These are phyloP conservation scores for Eonycteris spelaea DNA, from an alignment of 2,113 vertebrate species.

Conservation along the genomic window DNA sequence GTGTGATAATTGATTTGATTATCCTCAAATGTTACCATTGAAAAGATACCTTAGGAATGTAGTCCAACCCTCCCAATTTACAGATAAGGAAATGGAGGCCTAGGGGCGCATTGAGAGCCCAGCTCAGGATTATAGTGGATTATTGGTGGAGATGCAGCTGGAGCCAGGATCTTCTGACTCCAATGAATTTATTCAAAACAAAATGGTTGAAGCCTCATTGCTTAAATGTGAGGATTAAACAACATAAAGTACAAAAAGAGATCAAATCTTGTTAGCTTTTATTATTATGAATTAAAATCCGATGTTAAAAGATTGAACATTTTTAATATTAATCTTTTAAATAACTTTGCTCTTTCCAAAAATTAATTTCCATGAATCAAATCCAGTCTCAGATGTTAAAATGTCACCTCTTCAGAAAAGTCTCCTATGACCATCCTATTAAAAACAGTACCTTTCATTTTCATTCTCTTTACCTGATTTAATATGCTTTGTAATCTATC, in stretches of 20 bases:
- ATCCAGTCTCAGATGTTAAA: background rate
- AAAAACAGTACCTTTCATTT: background rate
- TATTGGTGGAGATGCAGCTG: background rate
- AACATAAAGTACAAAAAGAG: background rate
- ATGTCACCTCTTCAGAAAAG: background rate
- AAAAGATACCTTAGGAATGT: background rate
- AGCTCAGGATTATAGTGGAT: background rate
- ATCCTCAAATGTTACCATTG: background rate
- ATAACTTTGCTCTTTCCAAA: background rate
- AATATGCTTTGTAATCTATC: background rate
- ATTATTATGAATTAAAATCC: background rate
- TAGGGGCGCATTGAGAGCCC: background rate
- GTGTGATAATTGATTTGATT: background rate
- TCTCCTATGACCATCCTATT: background rate
- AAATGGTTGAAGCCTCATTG: background rate
- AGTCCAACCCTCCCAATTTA: background rate
- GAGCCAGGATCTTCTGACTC: background rate
- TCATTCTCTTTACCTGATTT: background rate
- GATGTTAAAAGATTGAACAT: background rate
- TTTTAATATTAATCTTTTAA: background rate
- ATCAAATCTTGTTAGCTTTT: background rate
- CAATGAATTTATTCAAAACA: background rate
- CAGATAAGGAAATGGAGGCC: background rate
- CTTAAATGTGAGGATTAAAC: background rate
- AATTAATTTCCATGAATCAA: background rate